Conservation (phyloP, 1,140 invertebrate species). For the Magallana gigas region DNA sequence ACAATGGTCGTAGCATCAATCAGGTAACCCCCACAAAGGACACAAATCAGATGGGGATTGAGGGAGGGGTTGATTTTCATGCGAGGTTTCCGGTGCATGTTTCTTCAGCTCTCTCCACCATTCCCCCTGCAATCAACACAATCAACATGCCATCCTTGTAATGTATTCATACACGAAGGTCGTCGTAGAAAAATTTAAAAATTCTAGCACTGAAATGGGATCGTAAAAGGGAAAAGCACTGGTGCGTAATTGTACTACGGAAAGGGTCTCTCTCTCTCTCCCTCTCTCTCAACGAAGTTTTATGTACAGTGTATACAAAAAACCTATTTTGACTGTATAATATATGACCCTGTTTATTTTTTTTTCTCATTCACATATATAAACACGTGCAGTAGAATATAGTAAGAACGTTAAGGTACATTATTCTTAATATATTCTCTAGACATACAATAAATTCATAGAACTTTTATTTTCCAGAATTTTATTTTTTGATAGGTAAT, state of each 20-base stretch:
- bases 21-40: conserved; percentile 96
- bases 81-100: conserved; percentile 19
- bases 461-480: no score
- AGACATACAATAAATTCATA: no score
- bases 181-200: background rate
- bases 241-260: background rate
- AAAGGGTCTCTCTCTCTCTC: no score
- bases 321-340: no score
- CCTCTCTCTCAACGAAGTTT: no score
- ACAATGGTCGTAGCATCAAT: conserved; percentile 99
- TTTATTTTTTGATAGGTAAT: no score
- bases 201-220: conserved; percentile 1
- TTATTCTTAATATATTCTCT: no score
- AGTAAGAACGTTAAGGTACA: no score
- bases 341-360: no score
- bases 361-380: no score
- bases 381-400: no score
- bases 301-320: no score
- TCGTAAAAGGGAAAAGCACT: background rate
- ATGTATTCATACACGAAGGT: conserved; percentile 10
- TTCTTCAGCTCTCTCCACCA: background rate
- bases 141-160: conserved; percentile 12
- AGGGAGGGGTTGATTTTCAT: conserved; percentile 76
- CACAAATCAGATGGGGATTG: conserved; percentile 96
- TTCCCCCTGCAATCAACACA: conserved; percentile 4